phyloP scores from a whole-genome alignment of 37 sponge, comb jelly and placozoan species.

The Chondrilla cf. caribensis region DNA sequence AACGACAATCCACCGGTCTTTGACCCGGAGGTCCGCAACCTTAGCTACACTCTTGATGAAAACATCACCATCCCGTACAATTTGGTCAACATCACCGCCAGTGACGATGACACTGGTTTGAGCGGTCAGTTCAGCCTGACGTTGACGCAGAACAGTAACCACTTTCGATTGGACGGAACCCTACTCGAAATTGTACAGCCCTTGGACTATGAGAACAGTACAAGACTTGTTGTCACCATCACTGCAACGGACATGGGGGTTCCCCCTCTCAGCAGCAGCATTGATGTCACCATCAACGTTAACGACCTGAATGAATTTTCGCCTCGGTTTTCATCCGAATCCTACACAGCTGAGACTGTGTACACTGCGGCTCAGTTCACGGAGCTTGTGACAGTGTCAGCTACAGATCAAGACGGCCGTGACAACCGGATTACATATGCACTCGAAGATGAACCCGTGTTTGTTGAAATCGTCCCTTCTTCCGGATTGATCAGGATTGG shows the following conservation, averaged over 20 bases:
- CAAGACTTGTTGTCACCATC: slow-evolving; percentile 2
- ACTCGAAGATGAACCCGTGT: not conserved
- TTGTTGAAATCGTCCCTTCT: not conserved
- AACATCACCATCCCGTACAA: not conserved
- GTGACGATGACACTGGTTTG: slow-evolving; percentile 33
- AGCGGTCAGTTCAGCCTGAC: slow-evolving; percentile 31
- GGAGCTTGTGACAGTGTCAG: slow-evolving; percentile 32
- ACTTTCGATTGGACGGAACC: slow-evolving; percentile 35
- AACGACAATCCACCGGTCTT: slow-evolving; percentile 53
- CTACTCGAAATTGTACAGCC: slow-evolving; percentile 6
- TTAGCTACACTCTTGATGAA: slow-evolving; percentile 5
- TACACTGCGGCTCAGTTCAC: not conserved
- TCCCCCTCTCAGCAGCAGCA: slow-evolving; percentile 6
- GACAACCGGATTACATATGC: slow-evolving; percentile 8
- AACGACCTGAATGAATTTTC: slow-evolving; percentile 37
- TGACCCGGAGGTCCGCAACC: not conserved
- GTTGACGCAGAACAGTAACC: not conserved
- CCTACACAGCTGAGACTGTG: slow-evolving; percentile 7
- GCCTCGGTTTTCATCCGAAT: slow-evolving; percentile 17
- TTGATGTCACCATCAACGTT: slow-evolving; percentile 41
- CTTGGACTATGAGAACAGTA: slow-evolving; percentile 1
- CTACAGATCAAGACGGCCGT: slow-evolving; percentile 55
- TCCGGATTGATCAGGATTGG: not conserved
- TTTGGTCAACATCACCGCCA: slow-evolving; percentile 24
- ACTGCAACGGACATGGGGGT: slow-evolving; percentile 35